A percentile compares a stretch with the other conserved stretches of the same genome.
Evolutionary conservation across 1,140 invertebrate species (phyloP).

Genomic region (Drosophila sp.): DNA sequence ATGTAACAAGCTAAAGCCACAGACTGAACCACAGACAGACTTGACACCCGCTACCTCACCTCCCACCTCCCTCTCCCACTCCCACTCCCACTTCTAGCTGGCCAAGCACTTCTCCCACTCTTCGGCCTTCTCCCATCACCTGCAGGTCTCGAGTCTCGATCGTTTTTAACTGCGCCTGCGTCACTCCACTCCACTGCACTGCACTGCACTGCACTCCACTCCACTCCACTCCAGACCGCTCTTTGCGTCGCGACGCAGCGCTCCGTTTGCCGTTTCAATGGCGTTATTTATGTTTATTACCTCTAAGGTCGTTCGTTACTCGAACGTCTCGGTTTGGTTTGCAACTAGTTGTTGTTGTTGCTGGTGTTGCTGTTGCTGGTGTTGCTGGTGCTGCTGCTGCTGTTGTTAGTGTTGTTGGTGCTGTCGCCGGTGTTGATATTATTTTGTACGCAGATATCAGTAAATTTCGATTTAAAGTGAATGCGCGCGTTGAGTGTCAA

Average conservation of each 20-base stretch:
- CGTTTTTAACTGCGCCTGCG: slow-evolving; percentile 1
- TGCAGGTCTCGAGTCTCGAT: slow-evolving; percentile 23
- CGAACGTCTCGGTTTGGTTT: slow-evolving; percentile 39
- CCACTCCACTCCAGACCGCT: slow-evolving; percentile 42
- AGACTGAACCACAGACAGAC: slow-evolving; percentile 27
- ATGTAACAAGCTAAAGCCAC: slow-evolving; percentile 5
- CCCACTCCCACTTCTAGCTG: background rate
- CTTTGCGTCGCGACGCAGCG: slow-evolving; percentile 28
- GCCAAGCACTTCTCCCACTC: background rate
- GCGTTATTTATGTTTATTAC: slow-evolving; percentile 83
- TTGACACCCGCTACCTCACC: slow-evolving; percentile 25
- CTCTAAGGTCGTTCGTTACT: slow-evolving; percentile 82
- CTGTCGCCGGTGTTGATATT: slow-evolving; percentile 80
- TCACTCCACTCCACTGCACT: slow-evolving; percentile 17
- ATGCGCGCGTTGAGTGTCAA: slow-evolving; percentile 82
- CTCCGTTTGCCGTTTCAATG: slow-evolving; percentile 77
- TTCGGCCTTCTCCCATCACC: background rate
- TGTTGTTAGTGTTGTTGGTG: slow-evolving; percentile 56
- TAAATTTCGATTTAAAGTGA: slow-evolving; percentile 83
- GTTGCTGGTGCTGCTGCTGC: slow-evolving; percentile 2
- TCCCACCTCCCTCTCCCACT: background rate
- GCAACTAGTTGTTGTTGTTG: slow-evolving; percentile 54
- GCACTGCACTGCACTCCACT: slow-evolving; percentile 18
- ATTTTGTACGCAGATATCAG: slow-evolving; percentile 82
- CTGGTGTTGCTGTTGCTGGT: slow-evolving; percentile 5